Evolutionary conservation across 2,888 invertebrate genomes (phyloP).

Genomic region (Bursaphelenchus okinawaensis): DNA sequence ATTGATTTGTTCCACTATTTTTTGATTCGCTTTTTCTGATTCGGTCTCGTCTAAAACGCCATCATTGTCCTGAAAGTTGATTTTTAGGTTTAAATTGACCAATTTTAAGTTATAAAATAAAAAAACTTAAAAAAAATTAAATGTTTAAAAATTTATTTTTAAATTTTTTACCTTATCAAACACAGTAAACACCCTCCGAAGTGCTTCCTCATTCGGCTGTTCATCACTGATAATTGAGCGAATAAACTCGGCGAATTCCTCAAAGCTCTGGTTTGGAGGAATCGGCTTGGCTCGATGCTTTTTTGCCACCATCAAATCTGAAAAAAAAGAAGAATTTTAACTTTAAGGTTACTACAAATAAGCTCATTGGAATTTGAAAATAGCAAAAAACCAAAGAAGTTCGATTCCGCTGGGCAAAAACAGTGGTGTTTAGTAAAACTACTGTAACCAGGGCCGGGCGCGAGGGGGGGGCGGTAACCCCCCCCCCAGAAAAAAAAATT

Average conservation of each 20-base stretch:
- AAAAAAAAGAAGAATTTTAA: background rate
- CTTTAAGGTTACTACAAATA: too few species aligned
- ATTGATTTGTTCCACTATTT: conserved; percentile 26
- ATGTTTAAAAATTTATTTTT: background rate
- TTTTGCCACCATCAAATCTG: background rate
- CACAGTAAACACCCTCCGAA: conserved; percentile 15
- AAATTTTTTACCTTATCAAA: conserved; percentile 19
- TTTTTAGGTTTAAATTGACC: background rate
- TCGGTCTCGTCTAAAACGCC: conserved; percentile 23
- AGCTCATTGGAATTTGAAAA: too few species aligned
- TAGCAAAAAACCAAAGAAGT: too few species aligned
- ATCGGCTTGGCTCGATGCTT: background rate
- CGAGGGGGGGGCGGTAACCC: too few species aligned
- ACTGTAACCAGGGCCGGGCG: too few species aligned
- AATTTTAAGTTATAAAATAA: background rate
- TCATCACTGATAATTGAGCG: conserved; percentile 10
- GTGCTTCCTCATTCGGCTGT: conserved; percentile 15
- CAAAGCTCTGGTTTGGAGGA: conserved; percentile 9
- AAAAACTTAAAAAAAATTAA: background rate
- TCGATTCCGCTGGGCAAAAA: too few species aligned
- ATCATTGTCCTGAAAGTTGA: conserved; percentile 26
- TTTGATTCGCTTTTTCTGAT: conserved; percentile 18
- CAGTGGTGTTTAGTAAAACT: too few species aligned
- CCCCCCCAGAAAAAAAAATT: too few species aligned
- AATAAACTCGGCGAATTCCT: conserved; percentile 17